These are phyloP conservation scores for Lytechinus pictus DNA, from an alignment of 35 echinoderm and acorn worm genomes.

Conservation along the genomic window DNA sequence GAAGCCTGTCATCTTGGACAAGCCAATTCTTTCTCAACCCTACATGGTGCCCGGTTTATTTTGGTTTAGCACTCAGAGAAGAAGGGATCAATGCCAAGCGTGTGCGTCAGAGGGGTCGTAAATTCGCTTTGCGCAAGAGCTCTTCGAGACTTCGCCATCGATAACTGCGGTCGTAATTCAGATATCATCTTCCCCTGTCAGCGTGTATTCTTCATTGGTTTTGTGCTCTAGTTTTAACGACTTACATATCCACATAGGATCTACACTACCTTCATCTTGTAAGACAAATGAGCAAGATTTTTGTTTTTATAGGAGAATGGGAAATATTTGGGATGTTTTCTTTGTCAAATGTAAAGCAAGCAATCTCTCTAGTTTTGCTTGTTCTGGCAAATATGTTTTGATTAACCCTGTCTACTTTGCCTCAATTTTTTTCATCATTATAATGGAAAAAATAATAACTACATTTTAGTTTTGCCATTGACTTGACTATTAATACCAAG, in stretches of 20 bases:
- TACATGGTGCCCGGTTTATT: neutral
- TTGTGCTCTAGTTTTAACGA: neutral
- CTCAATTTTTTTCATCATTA: no score
- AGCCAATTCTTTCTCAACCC: neutral
- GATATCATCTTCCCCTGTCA: neutral
- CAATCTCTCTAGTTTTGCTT: neutral
- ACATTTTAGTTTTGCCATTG: no score
- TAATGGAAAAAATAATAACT: no score
- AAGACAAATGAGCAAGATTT: neutral
- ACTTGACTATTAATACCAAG: no score
- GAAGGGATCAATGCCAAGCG: neutral
- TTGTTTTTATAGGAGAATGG: neutral
- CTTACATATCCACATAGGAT: neutral
- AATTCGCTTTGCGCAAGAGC: neutral
- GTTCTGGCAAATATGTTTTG: no score
- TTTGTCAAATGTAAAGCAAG: no score
- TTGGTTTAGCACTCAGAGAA: neutral
- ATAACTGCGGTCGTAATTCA: neutral
- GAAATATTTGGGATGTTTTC: neutral
- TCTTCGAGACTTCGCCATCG: neutral
- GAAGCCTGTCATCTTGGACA: neutral
- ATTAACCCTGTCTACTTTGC: no score
- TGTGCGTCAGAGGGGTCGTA: neutral
- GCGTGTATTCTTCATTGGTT: neutral
- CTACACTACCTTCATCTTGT: neutral